Percentiles rank a stretch among this genome's conserved stretches.
These are phyloP conservation scores for Strix uralensis DNA, from an alignment of 2,113 vertebrate genomes.

Conservation along the genomic window DNA sequence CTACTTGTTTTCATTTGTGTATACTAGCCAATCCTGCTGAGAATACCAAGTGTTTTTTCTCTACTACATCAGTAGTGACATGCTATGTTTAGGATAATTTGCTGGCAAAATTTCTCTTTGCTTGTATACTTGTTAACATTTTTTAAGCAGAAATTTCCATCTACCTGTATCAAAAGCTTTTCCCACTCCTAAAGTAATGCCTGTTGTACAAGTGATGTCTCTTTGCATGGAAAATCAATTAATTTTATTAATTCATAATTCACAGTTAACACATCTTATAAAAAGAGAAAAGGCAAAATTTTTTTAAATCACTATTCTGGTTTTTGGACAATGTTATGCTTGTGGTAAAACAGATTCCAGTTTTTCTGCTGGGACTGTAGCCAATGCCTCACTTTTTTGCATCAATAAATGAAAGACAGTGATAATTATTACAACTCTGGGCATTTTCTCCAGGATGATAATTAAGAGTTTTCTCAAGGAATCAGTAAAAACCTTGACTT, in stretches of 20 bases:
- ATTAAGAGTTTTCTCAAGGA: background rate
- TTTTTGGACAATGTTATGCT: background rate
- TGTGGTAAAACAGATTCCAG: background rate
- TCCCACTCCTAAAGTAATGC: background rate
- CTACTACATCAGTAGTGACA: background rate
- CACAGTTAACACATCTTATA: background rate
- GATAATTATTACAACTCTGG: background rate
- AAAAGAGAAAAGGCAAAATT: background rate
- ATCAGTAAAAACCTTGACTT: background rate
- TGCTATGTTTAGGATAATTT: background rate
- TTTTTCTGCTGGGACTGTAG: background rate
- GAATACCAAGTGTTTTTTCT: background rate
- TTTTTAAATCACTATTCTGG: rapidly evolving
- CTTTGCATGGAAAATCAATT: background rate
- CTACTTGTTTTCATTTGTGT: background rate
- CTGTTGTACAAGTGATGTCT: background rate
- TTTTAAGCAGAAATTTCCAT: background rate
- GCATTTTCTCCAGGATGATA: background rate
- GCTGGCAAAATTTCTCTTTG: background rate
- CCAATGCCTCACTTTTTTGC: background rate
- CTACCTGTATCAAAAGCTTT: background rate
- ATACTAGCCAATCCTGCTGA: background rate
- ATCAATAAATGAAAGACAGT: background rate
- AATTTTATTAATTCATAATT: background rate
- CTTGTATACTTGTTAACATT: background rate